Conservation (phyloP, 2,113 vertebrate species). For the Origma solitaria region DNA sequence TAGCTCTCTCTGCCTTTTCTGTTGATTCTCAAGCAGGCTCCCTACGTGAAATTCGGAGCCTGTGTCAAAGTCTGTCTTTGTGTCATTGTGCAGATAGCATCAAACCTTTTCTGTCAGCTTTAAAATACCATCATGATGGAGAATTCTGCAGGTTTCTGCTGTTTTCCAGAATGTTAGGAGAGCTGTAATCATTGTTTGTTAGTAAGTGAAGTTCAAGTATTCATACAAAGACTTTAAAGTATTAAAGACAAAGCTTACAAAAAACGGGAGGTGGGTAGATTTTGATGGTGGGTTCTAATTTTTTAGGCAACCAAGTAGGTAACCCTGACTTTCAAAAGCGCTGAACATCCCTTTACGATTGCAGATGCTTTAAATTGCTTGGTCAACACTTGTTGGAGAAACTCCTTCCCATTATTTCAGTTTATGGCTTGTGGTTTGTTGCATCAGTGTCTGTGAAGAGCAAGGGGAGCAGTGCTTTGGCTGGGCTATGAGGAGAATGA, state of each 20-base stretch:
- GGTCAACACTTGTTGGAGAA: background rate
- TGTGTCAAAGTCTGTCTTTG: background rate
- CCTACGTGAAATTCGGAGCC: background rate
- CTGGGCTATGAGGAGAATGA: background rate
- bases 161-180: background rate
- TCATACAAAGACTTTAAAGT: background rate
- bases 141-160: background rate
- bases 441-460: background rate
- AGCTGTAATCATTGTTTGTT: background rate
- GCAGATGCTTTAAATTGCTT: accelerated
- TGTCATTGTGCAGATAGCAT: background rate
- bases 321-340: background rate
- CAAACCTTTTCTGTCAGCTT: background rate
- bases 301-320: background rate
- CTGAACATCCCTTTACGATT: background rate
- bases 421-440: background rate
- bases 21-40: background rate
- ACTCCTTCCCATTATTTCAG: background rate
- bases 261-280: background rate
- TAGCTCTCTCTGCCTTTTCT: background rate
- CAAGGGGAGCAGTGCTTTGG: background rate
- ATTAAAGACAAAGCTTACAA: background rate
- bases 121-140: background rate
- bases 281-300: background rate
- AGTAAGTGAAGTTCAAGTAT: background rate